Base-by-base conservation (phyloP, 2,888 invertebrate genomes). In the Orthonevra nobilis region DNA sequence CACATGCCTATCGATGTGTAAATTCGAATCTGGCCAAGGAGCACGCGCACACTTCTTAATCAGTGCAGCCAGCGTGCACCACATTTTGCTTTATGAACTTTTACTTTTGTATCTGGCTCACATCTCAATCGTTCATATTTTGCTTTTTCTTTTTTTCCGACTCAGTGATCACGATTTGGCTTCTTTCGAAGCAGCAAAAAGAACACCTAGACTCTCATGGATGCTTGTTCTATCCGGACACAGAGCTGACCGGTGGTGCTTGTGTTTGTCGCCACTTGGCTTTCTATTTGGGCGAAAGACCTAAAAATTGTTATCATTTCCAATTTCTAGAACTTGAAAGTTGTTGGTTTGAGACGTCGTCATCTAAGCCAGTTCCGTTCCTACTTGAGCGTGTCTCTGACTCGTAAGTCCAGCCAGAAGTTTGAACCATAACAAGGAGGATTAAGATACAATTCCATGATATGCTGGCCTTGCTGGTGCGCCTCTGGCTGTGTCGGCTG, bases 101-200 rank as follows among this genome's bases (percentile, higher is more conserved):
- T 79, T 79, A 79, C 79, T 79, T 79, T 79, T 79, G 73, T 79
- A 79, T 79, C 79, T 72, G 36, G 56, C 60, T 79, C 79, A 73
- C 79, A 79, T 79, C 73, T 79, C 66, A 79, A 79, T 73, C 66
- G 66, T 68, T 52, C 60, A 73, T 36, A 5, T 15, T 1, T 40
- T 40, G 23, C 14, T 54, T 26, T 44, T 54, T 28, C 17, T 34
- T 56, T 19, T 7, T 68, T 42, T 50, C 52, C 64, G 42, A 64
- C 58, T 38, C 52, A 60, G 26, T 38, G 77, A 64, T 77, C 77
- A 77, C 77, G 77, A 70, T 48, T 75, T 58, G 34, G 38, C 48
- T 68, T 46, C 36, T 42, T 23, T 23, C 3, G 23, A 68, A 44
- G 12, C 54, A 46, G 12, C n/a, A 44, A 34, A 28, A 56, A 28